Evolutionary conservation across 2,113 vertebrate species (phyloP).

Genomic region (Sciurus niger): DNA sequence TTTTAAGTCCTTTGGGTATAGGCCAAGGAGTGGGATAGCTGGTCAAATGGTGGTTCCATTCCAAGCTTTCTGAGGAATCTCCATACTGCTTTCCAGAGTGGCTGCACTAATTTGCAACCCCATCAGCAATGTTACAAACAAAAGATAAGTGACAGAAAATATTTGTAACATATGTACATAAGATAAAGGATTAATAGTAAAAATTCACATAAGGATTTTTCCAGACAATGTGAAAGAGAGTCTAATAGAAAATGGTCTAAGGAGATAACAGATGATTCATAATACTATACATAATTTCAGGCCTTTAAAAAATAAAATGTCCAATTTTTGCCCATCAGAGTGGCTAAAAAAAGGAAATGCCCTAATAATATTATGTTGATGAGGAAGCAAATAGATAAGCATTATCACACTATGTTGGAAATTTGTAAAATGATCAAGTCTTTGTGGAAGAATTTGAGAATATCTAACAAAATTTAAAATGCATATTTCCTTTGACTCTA

Average conservation of each 20-base stretch:
- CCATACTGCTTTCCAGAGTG: too few relatives aligned
- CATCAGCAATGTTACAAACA: neutral
- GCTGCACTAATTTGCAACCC: too few relatives aligned
- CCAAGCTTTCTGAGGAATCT: too few relatives aligned
- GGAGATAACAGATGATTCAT: neutral
- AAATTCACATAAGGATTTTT: conserved; percentile 3
- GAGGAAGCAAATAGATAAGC: neutral
- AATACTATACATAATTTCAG: conserved; percentile 2
- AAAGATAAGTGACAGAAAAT: conserved; percentile 44
- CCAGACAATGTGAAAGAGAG: conserved; percentile 9
- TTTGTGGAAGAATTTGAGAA: neutral
- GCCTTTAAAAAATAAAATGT: conserved; percentile 18
- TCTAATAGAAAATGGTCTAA: conserved; percentile 26
- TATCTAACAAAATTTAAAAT: conserved; percentile 20
- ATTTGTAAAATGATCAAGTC: neutral
- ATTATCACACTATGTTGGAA: neutral
- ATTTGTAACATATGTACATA: neutral
- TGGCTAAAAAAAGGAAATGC: neutral
- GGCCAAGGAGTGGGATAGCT: too few relatives aligned
- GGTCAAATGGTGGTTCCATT: too few relatives aligned
- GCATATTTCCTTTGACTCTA: neutral
- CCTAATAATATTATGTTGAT: neutral
- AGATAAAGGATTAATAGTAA: conserved; percentile 43
- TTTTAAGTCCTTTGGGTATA: too few relatives aligned
- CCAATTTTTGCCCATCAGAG: neutral